Evolutionary conservation across 2,888 invertebrate genomes (phyloP).

Genomic region (Caenorhabditis japonica): DNA sequence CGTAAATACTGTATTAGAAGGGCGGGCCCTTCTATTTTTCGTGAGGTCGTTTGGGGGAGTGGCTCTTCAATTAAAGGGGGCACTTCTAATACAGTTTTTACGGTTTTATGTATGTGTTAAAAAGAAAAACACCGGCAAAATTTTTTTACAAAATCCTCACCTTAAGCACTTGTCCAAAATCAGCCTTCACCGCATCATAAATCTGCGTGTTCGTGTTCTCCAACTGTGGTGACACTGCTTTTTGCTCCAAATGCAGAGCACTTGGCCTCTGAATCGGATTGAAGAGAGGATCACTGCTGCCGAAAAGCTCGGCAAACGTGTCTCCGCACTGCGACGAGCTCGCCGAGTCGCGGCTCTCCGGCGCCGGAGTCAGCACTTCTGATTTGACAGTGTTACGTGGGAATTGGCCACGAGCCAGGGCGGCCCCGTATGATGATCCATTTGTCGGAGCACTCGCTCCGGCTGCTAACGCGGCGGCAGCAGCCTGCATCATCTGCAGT

Average conservation of each 20-base stretch:
- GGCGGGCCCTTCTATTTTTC: too few species aligned
- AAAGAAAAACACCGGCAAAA: too few species aligned
- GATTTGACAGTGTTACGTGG: slow-evolving; percentile 64
- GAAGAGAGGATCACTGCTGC: slow-evolving; percentile 13
- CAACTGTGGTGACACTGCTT: slow-evolving; percentile 26
- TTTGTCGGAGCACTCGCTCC: not conserved
- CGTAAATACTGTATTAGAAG: too few species aligned
- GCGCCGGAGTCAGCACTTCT: slow-evolving; percentile 11
- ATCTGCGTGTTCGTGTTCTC: slow-evolving; percentile 24
- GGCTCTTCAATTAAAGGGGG: too few species aligned
- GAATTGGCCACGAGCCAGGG: slow-evolving; percentile 62
- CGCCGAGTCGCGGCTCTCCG: slow-evolving; percentile 19
- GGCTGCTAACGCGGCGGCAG: not conserved
- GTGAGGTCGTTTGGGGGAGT: too few species aligned
- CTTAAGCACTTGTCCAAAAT: not conserved
- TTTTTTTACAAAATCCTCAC: too few species aligned
- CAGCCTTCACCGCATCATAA: slow-evolving; percentile 7
- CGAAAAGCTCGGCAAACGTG: slow-evolving; percentile 21
- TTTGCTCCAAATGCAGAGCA: slow-evolving; percentile 38
- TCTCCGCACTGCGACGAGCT: slow-evolving; percentile 23
- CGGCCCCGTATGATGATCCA: slow-evolving; percentile 56
- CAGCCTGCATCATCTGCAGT: slow-evolving; percentile 18
- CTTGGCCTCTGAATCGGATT: slow-evolving; percentile 36
- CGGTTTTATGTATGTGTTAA: too few species aligned
- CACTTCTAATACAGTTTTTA: too few species aligned